Evolutionary conservation across 1,140 invertebrate genomes (phyloP), one percentile per base, ranked within the genome.

Genomic region (Tetranychus urticae): DNA sequence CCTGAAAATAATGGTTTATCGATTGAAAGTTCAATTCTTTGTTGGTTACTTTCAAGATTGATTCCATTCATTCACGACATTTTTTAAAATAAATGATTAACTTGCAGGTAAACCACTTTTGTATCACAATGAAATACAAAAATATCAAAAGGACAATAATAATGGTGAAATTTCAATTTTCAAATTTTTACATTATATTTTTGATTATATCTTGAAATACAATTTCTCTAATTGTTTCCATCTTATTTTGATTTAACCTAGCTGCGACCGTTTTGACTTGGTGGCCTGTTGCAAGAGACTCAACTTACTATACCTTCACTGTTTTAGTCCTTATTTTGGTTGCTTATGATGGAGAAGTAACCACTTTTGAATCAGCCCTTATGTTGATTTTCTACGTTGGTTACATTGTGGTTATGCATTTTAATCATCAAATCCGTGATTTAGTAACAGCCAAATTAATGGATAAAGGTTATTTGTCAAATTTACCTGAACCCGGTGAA

Each of bases 261-360:
- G 46, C n/a, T 61, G 13, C 54, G 10, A 61, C 62, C 42, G 45
- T 58, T 42, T 45, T 65, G 2, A 68, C 57, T 45, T 71, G 70
- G 70, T 71, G 70, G 75, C 75, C 75, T 13, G 65, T 77, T 13
- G 73, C 74, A 60, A 64, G 75, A 39, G 75, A 77, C 62, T 71
- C 73, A 2, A 57, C 67, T 10, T 76, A 73, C 65, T 77, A 77
- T 63, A 70, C 70, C 45, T 65, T 73, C 7, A 71, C 71, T 36
- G 69, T 76, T 7, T 58, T 73, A 37, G 39, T 58, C 2, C 33
- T 58, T 31, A 58, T 64, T 23, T 8, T 56, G 7, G 33, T 68
- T 47, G 69, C 69, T 34, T 66, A 63, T 58, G 70, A 71, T 60
- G 66, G 65, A 14, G 59, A 63, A 50, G 69, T 71, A 7, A 65